These are phyloP conservation scores for Liopterus haemorrhoidalis DNA, from an alignment of 2,888 invertebrate species.

Conservation along the genomic window DNA sequence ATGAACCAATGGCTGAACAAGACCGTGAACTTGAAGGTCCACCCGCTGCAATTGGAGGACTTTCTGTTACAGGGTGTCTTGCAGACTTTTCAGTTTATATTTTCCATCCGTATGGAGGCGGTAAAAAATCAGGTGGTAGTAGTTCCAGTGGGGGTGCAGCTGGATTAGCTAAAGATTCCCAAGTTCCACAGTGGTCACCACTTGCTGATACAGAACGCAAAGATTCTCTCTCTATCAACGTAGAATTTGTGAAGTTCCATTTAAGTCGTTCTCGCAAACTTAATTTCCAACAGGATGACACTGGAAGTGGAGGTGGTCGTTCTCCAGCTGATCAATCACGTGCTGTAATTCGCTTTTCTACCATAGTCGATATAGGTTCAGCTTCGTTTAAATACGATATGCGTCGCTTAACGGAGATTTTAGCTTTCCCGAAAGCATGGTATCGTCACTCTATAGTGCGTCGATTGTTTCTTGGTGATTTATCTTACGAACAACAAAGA, in stretches of 20 bases:
- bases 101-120: constrained; percentile 95
- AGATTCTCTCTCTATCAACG: constrained; percentile 92
- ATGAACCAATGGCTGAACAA: constrained; percentile 67
- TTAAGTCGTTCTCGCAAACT: constrained; percentile 85
- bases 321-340: constrained; percentile 61
- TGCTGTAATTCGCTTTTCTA: constrained; percentile 88
- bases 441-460: constrained; percentile 90
- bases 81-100: constrained; percentile 97
- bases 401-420: constrained; percentile 91
- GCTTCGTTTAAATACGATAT: constrained; percentile 98
- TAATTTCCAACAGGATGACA: constrained; percentile 60
- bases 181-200: constrained; percentile 82
- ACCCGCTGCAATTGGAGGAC: constrained; percentile 71
- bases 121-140: constrained; percentile 65
- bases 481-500: too few species aligned
- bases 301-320: constrained; percentile 42
- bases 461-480: constrained; percentile 87
- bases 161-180: constrained; percentile 41
- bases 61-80: constrained; percentile 92
- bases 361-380: constrained; percentile 91
- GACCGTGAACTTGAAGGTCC: constrained; percentile 54
- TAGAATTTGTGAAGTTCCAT: constrained; percentile 95
- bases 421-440: constrained; percentile 99
- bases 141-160: background rate
- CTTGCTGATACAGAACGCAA: constrained; percentile 84